A percentile compares a stretch with the other conserved stretches of the same genome.
Conservation (phyloP, 2,113 vertebrate genomes). For the Grantiella picta region DNA sequence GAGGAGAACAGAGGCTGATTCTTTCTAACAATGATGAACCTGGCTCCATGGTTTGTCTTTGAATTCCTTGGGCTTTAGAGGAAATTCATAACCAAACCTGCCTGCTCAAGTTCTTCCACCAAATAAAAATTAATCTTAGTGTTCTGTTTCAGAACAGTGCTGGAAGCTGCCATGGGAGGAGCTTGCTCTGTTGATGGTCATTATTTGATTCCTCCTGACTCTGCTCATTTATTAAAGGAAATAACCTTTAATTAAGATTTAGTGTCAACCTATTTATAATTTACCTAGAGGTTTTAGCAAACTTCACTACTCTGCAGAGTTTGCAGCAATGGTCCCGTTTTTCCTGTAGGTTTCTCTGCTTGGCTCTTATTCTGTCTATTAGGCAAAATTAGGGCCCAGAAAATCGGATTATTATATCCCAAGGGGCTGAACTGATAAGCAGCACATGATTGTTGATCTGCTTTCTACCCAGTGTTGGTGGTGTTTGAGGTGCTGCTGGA, state of each 20-base stretch:
- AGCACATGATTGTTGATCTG: conserved; percentile 82
- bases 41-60: accelerated
- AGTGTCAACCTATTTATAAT: conserved; percentile 11
- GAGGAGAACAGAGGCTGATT: not conserved
- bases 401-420: conserved; percentile 86
- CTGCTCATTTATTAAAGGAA: not conserved
- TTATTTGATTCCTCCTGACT: not conserved
- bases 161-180: not conserved
- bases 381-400: conserved; percentile 85
- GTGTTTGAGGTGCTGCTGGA: conserved; percentile 71
- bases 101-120: not conserved
- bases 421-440: conserved; percentile 75
- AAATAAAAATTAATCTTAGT: not conserved
- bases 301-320: conserved; percentile 57
- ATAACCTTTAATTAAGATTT: conserved; percentile 24
- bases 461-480: conserved; percentile 57
- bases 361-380: conserved; percentile 74
- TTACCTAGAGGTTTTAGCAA: conserved; percentile 31
- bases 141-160: not conserved
- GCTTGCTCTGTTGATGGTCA: not conserved
- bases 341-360: conserved; percentile 65
- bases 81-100: not conserved
- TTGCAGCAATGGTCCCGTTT: conserved; percentile 53
- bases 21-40: not conserved
- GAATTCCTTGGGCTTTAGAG: not conserved